Percentiles rank a stretch among this genome's conserved stretches.
These are phyloP conservation scores for Volucella zonaria DNA, from an alignment of 2,888 invertebrate genomes.

Conservation along the genomic window DNA sequence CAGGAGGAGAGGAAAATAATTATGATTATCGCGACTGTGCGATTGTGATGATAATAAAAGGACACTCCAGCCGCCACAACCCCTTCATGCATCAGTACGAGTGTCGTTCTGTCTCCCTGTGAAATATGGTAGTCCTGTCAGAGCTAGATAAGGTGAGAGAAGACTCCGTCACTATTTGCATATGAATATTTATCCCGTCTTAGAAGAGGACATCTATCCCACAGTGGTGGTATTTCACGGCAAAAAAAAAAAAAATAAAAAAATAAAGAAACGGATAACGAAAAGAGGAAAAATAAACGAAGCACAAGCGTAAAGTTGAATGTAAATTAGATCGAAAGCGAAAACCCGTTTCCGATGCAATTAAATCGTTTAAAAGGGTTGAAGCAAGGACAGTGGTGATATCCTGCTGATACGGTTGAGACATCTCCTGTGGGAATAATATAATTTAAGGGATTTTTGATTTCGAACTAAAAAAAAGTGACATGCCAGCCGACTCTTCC, in stretches of 20 bases:
- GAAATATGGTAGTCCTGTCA: conserved; percentile 18
- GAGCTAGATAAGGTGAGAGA: conserved; percentile 16
- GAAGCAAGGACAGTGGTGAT: conserved; percentile 16
- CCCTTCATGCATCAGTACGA: not conserved
- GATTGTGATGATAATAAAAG: conserved; percentile 69
- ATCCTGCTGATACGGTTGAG: too few relatives aligned
- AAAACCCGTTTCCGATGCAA: conserved; percentile 69
- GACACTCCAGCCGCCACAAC: conserved; percentile 37
- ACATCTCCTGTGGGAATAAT: conserved; percentile 13
- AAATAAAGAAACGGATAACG: conserved; percentile 3
- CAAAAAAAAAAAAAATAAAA: not conserved
- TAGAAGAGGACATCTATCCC: conserved; percentile 62
- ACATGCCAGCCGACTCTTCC: not conserved
- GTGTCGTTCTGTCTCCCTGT: conserved; percentile 1
- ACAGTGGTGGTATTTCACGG: conserved; percentile 51
- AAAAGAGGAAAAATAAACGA: too few relatives aligned
- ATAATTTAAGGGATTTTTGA: conserved; percentile 31
- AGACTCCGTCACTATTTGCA: conserved; percentile 59
- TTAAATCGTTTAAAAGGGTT: conserved; percentile 62
- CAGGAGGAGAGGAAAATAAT: conserved; percentile 52
- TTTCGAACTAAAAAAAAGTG: conserved; percentile 32
- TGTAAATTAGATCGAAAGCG: conserved; percentile 8
- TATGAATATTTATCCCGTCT: conserved; percentile 70
- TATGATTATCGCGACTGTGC: conserved; percentile 68
- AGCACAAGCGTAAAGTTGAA: too few relatives aligned